Evolutionary conservation across 2,113 vertebrate genomes (phyloP).

Genomic region (Laticauda laticaudata): DNA sequence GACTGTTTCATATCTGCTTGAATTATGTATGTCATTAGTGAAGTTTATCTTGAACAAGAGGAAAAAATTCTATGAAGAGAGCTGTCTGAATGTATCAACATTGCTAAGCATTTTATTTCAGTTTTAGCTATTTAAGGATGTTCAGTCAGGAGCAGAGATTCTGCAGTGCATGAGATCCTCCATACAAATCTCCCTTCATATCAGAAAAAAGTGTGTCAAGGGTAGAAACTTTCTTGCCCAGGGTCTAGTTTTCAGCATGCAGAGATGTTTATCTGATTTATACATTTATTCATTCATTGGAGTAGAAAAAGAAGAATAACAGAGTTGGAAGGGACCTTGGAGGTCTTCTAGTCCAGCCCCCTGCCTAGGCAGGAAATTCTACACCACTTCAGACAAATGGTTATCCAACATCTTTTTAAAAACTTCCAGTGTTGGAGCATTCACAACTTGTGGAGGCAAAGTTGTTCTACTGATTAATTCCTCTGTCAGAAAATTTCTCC

Average conservation of each 20-base stretch:
- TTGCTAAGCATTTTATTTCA: background rate
- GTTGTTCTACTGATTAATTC: no score
- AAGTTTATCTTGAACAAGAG: background rate
- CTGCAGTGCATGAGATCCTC: background rate
- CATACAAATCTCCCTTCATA: background rate
- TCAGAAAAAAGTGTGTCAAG: background rate
- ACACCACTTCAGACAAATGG: no score
- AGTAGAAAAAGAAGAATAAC: no score
- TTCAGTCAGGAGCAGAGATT: background rate
- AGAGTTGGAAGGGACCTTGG: no score
- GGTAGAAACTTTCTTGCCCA: background rate
- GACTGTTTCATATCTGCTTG: background rate
- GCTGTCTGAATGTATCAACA: background rate
- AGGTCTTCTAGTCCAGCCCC: no score
- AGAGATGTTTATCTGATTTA: background rate
- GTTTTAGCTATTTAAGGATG: background rate
- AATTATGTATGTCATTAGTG: background rate
- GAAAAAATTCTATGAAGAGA: background rate
- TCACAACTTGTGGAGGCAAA: no score
- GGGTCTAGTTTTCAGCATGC: background rate
- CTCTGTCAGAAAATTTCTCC: no score
- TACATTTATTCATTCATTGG: background rate
- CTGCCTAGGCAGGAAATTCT: no score
- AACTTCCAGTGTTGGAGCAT: no score
- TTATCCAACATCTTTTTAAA: no score